Evolutionary conservation across 2,888 invertebrate genomes (phyloP), one percentile per base, ranked within the genome.

Genomic region (Agrotis clavis): DNA sequence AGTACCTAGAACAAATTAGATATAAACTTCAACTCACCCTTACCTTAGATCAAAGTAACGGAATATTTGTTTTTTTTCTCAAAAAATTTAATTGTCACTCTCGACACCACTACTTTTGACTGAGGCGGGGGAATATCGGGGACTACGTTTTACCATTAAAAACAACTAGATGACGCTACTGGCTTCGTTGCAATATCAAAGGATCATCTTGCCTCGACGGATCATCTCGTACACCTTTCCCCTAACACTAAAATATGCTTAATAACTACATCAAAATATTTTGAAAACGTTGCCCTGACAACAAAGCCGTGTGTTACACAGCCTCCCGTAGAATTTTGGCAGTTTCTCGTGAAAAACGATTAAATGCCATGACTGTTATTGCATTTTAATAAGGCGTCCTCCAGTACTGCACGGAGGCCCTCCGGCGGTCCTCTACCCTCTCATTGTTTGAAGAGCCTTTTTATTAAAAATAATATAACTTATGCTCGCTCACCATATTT

Each of bases 301-400:
- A 19, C 4, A 18, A 0, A 53, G 2, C 86, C 14, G 84, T 89
- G 71, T 88, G 86, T 88, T 63, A 25, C 67, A 51, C 13, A n/a
- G n/a, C 30, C 21, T 51, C 35, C 9, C 62, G 77, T 71, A 71
- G 74, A 85, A 85, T 84, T 88, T 88, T 89, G 79, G 74, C 66
- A 45, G 84, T 86, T 92, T 93, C 90, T 87, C 69, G 82, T 65
- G 87, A 92, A 92, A 91, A 90, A 87, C 88, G 91, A 91, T 91
- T 91, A 90, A 89, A 89, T 88, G 85, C 87, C 87, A 82, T 86
- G 87, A 89, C 85, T 91, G 91, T 93, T 92, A 93, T 92, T 90
- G 91, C 92, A 88, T 91, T 93, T 91, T 93, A 93, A 92, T 93
- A 92, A 92, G 92, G 83, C 80, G 79, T 81, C 85, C 85, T 84